Evolutionary conservation across 2,888 invertebrate genomes (phyloP).

Genomic region (Limnephilus auricula): DNA sequence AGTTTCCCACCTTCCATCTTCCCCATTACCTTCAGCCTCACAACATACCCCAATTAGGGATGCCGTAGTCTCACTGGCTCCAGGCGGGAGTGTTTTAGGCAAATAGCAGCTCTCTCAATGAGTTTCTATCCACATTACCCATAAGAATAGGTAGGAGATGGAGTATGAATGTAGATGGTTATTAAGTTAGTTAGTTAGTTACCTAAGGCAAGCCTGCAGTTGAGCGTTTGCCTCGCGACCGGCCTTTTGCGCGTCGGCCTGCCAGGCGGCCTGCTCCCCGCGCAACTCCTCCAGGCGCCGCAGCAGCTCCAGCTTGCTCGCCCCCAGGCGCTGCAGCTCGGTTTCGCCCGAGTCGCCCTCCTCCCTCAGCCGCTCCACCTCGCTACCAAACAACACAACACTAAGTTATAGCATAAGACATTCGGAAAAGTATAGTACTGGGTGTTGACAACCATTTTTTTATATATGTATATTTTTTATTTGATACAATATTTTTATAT

Average conservation of each 20-base stretch:
- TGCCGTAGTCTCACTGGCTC: no score
- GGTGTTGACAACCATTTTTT: no score
- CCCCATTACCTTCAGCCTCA: no score
- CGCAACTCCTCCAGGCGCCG: conserved; percentile 37
- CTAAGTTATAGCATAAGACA: background rate
- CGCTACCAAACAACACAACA: conserved; percentile 11
- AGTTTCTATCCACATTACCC: no score
- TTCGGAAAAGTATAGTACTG: background rate
- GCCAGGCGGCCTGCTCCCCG: conserved; percentile 42
- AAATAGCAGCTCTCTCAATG: no score
- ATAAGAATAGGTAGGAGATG: no score
- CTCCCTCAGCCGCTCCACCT: conserved; percentile 42
- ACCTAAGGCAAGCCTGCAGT: conserved; percentile 33
- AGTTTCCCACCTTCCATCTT: no score
- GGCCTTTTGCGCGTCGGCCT: conserved; percentile 43
- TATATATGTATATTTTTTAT: no score
- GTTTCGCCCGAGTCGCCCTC: conserved; percentile 24
- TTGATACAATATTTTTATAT: no score
- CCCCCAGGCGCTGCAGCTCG: conserved; percentile 39
- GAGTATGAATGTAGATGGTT: no score
- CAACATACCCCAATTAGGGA: no score
- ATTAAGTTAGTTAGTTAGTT: background rate
- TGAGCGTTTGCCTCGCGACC: conserved; percentile 23
- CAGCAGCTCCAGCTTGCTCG: conserved; percentile 19
- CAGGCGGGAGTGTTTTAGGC: no score